Conservation (phyloP, 2,113 vertebrate species). For the Melanerpes formicivorus region DNA sequence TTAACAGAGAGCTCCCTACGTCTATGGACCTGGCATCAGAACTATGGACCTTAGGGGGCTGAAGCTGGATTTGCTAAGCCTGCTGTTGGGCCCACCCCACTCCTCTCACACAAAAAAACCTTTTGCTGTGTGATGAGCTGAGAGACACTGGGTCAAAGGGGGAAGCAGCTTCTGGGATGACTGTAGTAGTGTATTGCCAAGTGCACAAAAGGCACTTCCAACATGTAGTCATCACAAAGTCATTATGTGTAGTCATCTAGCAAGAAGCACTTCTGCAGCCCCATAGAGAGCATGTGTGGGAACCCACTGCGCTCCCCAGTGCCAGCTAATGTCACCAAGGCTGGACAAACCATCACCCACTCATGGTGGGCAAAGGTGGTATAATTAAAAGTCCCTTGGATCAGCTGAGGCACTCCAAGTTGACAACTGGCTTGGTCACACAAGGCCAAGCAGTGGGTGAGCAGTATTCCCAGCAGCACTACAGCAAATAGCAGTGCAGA, state of each 20-base stretch:
- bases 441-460: rapidly evolving
- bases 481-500: not conserved
- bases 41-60: not conserved
- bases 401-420: not conserved
- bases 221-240: not conserved
- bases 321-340: not conserved
- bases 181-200: not conserved
- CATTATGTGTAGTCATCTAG: not conserved
- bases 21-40: not conserved
- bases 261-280: not conserved
- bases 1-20: not conserved
- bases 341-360: not conserved
- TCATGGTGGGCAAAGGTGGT: not conserved
- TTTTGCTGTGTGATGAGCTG: not conserved
- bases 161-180: not conserved
- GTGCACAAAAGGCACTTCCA: not conserved
- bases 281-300: not conserved
- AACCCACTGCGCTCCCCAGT: not conserved
- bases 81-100: not conserved
- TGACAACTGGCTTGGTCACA: not conserved
- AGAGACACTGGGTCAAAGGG: not conserved
- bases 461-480: not conserved
- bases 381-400: conserved; percentile 5
- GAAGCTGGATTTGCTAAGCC: not conserved
- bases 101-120: not conserved